Evolutionary conservation across 2,113 vertebrate genomes (phyloP).

Genomic region (Chrysochloris asiatica): DNA sequence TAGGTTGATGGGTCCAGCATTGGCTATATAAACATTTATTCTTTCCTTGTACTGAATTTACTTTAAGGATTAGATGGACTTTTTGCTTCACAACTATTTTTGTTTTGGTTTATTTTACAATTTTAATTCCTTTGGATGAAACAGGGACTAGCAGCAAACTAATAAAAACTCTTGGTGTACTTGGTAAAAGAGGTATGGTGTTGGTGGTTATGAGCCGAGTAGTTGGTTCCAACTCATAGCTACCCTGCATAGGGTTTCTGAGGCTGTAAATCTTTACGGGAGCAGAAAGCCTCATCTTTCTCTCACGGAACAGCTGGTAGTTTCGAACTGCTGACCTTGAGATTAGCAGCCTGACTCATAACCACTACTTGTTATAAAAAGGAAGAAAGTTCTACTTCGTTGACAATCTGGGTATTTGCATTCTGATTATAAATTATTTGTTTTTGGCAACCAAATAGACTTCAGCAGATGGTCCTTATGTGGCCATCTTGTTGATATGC

Average conservation of each 20-base stretch:
- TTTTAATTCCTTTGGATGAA: background rate
- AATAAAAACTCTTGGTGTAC: background rate
- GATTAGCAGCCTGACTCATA: too few species aligned
- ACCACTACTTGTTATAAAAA: too few species aligned
- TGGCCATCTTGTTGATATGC: constrained; percentile 59
- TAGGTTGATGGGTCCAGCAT: background rate
- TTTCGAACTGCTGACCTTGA: too few species aligned
- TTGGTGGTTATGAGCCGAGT: too few species aligned
- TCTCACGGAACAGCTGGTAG: too few species aligned
- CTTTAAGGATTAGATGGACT: background rate
- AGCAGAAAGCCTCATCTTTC: too few species aligned
- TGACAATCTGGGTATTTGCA: constrained; percentile 45
- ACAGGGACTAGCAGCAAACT: background rate
- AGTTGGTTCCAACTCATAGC: too few species aligned
- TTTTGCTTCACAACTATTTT: background rate
- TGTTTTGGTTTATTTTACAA: too few species aligned
- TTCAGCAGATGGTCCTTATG: constrained; percentile 75
- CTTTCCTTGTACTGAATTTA: background rate
- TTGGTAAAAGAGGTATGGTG: too few species aligned
- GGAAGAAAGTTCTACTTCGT: background rate
- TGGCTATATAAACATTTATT: background rate
- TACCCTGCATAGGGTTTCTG: too few species aligned
- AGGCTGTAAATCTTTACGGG: too few species aligned
- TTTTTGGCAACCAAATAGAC: constrained; percentile 73
- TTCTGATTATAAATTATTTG: constrained; percentile 70